Percentiles rank a stretch among this genome's conserved stretches.
These are phyloP conservation scores for Disparrhopalites patrizii DNA, from an alignment of 2,888 invertebrate species.

Conservation along the genomic window DNA sequence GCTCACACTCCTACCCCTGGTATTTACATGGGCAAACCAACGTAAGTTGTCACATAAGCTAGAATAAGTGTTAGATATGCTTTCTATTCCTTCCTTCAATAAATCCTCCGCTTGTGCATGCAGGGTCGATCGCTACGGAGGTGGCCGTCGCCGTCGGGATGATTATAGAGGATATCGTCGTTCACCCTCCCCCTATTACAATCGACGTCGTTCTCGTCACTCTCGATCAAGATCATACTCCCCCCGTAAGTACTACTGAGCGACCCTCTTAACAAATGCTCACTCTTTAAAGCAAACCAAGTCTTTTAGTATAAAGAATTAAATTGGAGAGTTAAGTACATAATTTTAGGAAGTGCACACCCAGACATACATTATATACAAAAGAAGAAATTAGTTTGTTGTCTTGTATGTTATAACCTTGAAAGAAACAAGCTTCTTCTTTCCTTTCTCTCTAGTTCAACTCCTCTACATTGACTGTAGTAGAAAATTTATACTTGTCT, in stretches of 20 bases:
- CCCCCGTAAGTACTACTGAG: constrained; percentile 58
- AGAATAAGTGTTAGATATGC: too few species aligned
- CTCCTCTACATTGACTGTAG: too few species aligned
- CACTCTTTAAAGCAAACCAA: background rate
- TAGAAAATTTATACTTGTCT: too few species aligned
- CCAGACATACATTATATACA: background rate
- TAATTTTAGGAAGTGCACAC: background rate
- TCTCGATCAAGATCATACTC: constrained; percentile 73
- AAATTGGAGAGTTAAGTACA: background rate
- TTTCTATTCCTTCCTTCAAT: too few species aligned
- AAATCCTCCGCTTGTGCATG: background rate
- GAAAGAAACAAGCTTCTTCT: background rate
- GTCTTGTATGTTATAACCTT: background rate
- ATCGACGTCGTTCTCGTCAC: constrained; percentile 61
- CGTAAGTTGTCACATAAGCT: too few species aligned
- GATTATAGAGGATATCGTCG: constrained; percentile 52
- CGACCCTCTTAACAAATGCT: constrained; percentile 1
- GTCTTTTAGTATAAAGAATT: background rate
- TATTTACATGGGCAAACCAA: constrained; percentile 92
- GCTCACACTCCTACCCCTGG: constrained; percentile 98
- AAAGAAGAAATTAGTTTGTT: background rate
- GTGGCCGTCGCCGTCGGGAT: constrained; percentile 41
- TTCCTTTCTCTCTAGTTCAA: too few species aligned
- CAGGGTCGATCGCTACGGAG: constrained; percentile 54
- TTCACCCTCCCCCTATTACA: constrained; percentile 70